Base-by-base conservation (phyloP, 2,888 invertebrate genomes). In the Endotricha flammealis region DNA sequence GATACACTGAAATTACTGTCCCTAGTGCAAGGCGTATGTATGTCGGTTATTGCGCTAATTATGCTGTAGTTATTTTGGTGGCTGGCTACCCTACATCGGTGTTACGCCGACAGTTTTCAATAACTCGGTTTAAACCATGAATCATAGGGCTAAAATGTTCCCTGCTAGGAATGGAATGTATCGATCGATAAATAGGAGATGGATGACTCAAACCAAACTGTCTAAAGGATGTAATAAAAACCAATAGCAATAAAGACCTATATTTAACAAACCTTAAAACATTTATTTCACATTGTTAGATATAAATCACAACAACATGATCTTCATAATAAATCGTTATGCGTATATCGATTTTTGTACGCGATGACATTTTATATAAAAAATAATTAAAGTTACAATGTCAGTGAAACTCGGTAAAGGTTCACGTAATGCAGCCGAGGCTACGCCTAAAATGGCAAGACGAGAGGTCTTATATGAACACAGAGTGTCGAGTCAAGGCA, bases 301-400 rank as follows among this genome's bases (percentile, higher is more conserved):
- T 89, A 79, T 91, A 90, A 66, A 92, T 86, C 33, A 91, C 89
- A 50, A 91, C 88, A 37, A 90, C 88, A 58, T 89, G 88, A 61
- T 91, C 88, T 57, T 90, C 90, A 70, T 91, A 90, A 72, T 89
- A 91, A 53, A 92, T 90, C 8, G 91, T 92, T 53, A 92, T 90
- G 51, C 92, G 86, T 66, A 92, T 90, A 64, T 91, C 88, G 44
- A 90, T 81, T 73, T 89, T 91, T 41, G 86, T 83, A 46, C 88
- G 88, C 52, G 90, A 90, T 49, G 92, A 92, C 92, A 92, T 92
- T 67, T 57, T n/a, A 20, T 20, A 20, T 4, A 55, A 56, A 55
- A 54, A 46, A 41, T 48, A 50, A n/a, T n/a, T n/a, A 53, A 45
- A 49, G 42, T 57, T 57, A 57, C 57, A 66, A 69, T 69, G 72